A percentile compares a stretch with the other conserved stretches of the same genome.
Evolutionary conservation across 1,140 invertebrate genomes (phyloP).

Genomic region (Dendrolimus punctatus): DNA sequence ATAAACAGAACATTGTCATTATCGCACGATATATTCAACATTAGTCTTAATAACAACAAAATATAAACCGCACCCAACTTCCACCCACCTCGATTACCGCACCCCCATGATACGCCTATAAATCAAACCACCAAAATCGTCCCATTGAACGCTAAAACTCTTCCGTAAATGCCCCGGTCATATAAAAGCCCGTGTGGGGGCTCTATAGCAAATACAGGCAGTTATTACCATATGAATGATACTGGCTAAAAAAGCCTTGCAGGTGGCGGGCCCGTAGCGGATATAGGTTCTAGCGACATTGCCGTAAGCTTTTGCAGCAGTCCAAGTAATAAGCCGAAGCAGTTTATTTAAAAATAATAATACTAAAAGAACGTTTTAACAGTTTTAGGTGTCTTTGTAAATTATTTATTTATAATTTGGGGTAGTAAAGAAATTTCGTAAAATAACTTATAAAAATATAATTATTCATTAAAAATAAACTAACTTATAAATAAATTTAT

Average conservation of each 20-base stretch:
- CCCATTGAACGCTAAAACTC: conserved; percentile 29
- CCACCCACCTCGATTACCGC: background rate
- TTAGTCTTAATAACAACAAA: background rate
- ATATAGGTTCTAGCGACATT: conserved; percentile 38
- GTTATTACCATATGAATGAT: conserved; percentile 62
- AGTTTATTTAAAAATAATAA: too few species aligned
- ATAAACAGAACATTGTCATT: too few species aligned
- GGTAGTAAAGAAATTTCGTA: too few species aligned
- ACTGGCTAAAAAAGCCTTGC: conserved; percentile 40
- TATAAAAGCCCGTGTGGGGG: conserved; percentile 25
- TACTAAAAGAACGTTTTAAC: too few species aligned
- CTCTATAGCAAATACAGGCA: conserved; percentile 42
- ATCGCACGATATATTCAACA: too few species aligned
- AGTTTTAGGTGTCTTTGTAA: too few species aligned
- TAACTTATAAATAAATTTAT: too few species aligned
- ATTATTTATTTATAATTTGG: too few species aligned
- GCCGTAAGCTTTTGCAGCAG: conserved; percentile 16
- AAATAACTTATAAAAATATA: too few species aligned
- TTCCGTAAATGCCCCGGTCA: conserved; percentile 29
- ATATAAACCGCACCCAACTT: background rate
- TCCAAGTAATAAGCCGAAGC: background rate
- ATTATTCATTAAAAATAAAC: too few species aligned
- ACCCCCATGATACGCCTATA: conserved; percentile 1
- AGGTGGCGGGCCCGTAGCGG: conserved; percentile 41
- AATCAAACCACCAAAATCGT: conserved; percentile 7